These are phyloP conservation scores for Aspidiotus destructor DNA, from an alignment of 2,888 invertebrate genomes.

Conservation along the genomic window DNA sequence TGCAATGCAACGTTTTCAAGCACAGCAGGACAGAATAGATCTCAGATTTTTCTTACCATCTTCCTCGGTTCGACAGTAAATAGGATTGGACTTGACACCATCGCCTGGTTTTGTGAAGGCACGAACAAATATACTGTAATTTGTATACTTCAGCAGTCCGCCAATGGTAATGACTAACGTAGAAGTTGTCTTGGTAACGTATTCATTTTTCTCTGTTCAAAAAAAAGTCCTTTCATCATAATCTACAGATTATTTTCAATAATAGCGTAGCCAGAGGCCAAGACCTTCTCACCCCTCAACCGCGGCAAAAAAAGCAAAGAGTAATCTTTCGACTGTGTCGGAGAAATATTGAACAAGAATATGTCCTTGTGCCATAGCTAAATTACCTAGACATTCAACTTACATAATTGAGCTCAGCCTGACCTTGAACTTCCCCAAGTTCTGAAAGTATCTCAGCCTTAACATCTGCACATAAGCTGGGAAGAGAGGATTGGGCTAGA, in stretches of 20 bases:
- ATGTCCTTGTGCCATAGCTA: no score
- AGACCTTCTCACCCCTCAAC: neutral
- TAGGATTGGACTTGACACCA: constrained; percentile 71
- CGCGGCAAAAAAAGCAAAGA: no score
- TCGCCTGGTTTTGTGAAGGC: constrained; percentile 84
- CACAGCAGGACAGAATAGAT: no score
- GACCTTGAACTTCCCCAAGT: no score
- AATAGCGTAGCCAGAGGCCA: neutral
- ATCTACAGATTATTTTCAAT: neutral
- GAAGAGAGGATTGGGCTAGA: no score
- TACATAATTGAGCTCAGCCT: no score
- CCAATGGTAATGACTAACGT: constrained; percentile 60
- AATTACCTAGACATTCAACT: no score
- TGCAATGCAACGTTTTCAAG: no score
- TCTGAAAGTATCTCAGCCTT: no score
- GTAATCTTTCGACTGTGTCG: no score
- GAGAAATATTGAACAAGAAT: no score
- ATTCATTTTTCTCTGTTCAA: constrained; percentile 53
- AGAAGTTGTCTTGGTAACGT: constrained; percentile 56
- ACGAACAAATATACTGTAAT: constrained; percentile 82
- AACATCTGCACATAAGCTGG: no score
- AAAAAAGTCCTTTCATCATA: constrained; percentile 6
- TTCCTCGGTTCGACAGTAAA: constrained; percentile 80
- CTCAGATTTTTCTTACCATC: constrained; percentile 53
- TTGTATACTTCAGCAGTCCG: constrained; percentile 73